These are phyloP conservation scores for Centrocercus urophasianus DNA, from an alignment of 2,113 vertebrate genomes.

Conservation along the genomic window DNA sequence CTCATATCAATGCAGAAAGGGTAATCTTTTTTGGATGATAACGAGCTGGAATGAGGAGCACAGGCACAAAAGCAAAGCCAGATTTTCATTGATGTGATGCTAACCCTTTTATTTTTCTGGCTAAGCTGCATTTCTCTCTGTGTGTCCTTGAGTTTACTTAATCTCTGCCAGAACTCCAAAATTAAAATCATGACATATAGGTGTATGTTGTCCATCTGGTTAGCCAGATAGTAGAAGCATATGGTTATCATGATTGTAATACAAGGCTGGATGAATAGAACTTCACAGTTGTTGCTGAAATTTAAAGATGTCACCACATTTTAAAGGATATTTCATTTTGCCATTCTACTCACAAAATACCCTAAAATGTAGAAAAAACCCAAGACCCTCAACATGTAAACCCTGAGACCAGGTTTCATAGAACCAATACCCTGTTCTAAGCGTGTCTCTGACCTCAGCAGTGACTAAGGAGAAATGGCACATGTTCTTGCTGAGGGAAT, in stretches of 20 bases:
- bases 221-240: background rate
- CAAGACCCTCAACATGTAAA: background rate
- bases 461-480: constrained; percentile 41
- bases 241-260: background rate
- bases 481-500: constrained; percentile 27
- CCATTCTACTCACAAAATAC: background rate
- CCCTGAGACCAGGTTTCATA: background rate
- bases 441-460: constrained; percentile 26
- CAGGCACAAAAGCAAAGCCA: background rate
- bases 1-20: background rate
- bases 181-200: background rate
- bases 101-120: background rate
- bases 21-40: background rate
- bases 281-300: background rate
- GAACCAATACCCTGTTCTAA: background rate
- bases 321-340: background rate
- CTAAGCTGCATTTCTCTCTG: background rate
- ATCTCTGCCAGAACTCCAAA: background rate
- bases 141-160: background rate
- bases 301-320: background rate
- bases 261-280: background rate
- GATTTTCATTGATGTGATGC: background rate
- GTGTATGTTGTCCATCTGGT: no score
- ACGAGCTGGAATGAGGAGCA: background rate
- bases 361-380: background rate